Conservation (phyloP, 2,797 vertebrate species). For the Labeo calbasu region DNA sequence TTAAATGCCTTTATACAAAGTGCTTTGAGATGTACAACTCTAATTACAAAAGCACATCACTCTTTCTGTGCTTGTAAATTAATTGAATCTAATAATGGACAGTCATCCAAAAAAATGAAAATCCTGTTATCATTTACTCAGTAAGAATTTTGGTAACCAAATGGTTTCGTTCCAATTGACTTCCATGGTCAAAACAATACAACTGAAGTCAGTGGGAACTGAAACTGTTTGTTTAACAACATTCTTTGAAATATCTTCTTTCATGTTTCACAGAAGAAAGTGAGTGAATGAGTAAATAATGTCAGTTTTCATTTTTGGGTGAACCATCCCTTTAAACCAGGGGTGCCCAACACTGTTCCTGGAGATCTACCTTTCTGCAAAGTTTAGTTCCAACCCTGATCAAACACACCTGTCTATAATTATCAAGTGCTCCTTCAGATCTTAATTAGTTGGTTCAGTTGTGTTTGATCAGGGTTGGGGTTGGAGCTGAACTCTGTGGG, state of each 20-base stretch:
- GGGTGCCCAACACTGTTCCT: too few species aligned
- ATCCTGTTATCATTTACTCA: not conserved
- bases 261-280: not conserved
- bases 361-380: too few species aligned
- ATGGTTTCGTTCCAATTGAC: not conserved
- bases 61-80: conserved; percentile 37
- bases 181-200: not conserved
- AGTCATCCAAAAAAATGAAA: not conserved
- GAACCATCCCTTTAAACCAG: not conserved
- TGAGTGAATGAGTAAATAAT: not conserved
- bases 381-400: too few species aligned
- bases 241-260: not conserved
- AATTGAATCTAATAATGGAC: not conserved
- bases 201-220: not conserved
- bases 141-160: not conserved
- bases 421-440: too few species aligned
- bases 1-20: conserved; percentile 27
- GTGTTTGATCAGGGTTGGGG: too few species aligned
- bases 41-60: not conserved
- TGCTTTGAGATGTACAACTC: conserved; percentile 37
- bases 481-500: too few species aligned
- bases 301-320: not conserved
- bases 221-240: not conserved
- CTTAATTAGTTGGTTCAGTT: too few species aligned
- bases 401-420: too few species aligned